Conservation (phyloP, 2,888 invertebrate genomes). For the Junonia oenone region DNA sequence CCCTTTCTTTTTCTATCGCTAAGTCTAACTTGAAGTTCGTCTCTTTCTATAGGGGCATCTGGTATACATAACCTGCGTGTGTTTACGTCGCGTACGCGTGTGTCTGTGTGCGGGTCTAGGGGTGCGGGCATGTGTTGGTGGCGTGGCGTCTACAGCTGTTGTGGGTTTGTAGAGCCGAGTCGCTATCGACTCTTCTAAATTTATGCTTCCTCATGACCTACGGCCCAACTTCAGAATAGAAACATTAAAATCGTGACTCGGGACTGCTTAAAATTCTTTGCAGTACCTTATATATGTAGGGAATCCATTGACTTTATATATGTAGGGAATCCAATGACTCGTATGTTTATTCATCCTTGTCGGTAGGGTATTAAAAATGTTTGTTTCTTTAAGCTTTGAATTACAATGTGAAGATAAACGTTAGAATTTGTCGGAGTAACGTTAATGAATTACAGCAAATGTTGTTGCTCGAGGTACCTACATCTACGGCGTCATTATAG, state of each 20-base stretch:
- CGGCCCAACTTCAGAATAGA: conserved; percentile 48
- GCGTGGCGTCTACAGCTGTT: conserved; percentile 73
- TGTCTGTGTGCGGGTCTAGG: conserved; percentile 45
- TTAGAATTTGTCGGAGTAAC: conserved; percentile 8
- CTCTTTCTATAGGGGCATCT: conserved; percentile 75
- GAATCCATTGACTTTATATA: conserved; percentile 40
- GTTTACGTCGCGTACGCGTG: conserved; percentile 62
- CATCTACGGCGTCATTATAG: conserved; percentile 40
- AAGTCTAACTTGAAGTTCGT: conserved; percentile 49
- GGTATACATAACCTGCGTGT: conserved; percentile 73
- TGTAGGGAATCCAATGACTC: conserved; percentile 46
- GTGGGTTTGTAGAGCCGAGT: conserved; percentile 62
- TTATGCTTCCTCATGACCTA: conserved; percentile 77
- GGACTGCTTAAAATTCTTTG: conserved; percentile 55
- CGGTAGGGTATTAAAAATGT: conserved; percentile 18
- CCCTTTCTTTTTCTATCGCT: conserved; percentile 53
- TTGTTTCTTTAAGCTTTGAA: background rate
- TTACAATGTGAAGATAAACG: background rate
- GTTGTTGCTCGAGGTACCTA: background rate
- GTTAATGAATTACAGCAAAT: conserved; percentile 16
- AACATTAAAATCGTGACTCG: conserved; percentile 46
- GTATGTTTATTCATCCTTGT: conserved; percentile 31
- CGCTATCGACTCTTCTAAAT: conserved; percentile 67
- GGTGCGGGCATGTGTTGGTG: conserved; percentile 65
- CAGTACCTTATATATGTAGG: conserved; percentile 42